A percentile compares a stretch with the other conserved stretches of the same genome.
These are phyloP conservation scores for Ranitomeya imitator DNA, from an alignment of 2,113 vertebrate species.

Conservation along the genomic window DNA sequence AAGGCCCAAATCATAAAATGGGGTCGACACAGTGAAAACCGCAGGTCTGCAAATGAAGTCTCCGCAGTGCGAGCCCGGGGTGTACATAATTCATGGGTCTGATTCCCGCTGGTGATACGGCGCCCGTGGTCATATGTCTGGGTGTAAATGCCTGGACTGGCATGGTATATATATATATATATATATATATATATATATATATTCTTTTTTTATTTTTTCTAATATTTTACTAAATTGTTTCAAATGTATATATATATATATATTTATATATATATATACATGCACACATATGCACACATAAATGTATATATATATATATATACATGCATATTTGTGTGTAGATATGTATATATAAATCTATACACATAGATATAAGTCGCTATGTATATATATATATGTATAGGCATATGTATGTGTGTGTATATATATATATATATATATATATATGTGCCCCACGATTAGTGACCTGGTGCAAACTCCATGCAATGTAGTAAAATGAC, in stretches of 20 bases:
- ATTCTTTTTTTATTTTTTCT: too few species aligned
- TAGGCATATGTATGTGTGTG: not conserved
- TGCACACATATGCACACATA: too few species aligned
- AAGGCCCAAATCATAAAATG: not conserved
- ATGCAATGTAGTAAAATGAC: constrained; percentile 35
- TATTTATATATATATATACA: too few species aligned
- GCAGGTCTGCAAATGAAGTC: not conserved
- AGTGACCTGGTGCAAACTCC: constrained; percentile 22
- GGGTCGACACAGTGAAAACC: not conserved
- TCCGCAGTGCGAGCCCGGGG: not conserved
- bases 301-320: too few species aligned
- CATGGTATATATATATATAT: not conserved
- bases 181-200: too few species aligned
- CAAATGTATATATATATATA: too few species aligned
- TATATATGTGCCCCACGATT: not conserved
- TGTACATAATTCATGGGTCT: not conserved
- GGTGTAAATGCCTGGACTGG: not conserved
- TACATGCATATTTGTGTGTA: too few species aligned
- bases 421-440: too few species aligned
- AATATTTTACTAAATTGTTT: too few species aligned
- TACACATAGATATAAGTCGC: too few species aligned
- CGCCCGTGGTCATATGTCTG: not conserved
- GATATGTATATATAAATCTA: too few species aligned
- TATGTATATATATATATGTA: too few species aligned
- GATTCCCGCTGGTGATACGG: not conserved